phyloP scores from a whole-genome alignment of 2,113 vertebrate genomes.

The Macquaria australasica region DNA sequence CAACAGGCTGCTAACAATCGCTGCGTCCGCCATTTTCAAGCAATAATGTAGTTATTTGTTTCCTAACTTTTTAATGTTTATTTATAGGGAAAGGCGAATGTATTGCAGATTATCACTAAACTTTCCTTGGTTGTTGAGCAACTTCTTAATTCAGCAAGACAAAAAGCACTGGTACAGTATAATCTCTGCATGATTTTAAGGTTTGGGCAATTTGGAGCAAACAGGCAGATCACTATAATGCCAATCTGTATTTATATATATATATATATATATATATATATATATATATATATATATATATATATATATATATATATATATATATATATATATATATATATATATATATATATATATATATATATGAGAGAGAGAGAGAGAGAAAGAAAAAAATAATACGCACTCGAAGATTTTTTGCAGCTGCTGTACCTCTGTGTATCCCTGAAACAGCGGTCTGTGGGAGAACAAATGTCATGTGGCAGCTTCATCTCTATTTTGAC shows the following conservation, averaged over 20 bases:
- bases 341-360: neutral
- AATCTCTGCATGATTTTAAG: neutral
- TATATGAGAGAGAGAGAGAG: too few species aligned
- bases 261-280: neutral
- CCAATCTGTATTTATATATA: neutral
- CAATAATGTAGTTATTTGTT: too few species aligned
- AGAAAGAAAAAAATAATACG: slow-evolving; percentile 41
- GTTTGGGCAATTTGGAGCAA: neutral
- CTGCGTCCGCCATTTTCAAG: neutral
- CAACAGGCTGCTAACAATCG: neutral
- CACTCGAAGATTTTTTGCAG: slow-evolving; percentile 86
- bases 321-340: neutral
- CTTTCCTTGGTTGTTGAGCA: neutral
- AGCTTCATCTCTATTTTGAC: neutral
- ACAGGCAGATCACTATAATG: neutral
- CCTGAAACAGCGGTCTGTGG: slow-evolving; percentile 82
- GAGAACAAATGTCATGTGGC: neutral
- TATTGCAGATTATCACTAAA: too few species aligned
- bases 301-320: neutral
- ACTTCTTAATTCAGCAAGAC: neutral
- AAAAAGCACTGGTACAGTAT: neutral
- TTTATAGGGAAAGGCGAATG: too few species aligned
- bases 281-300: neutral
- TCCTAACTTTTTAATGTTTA: neutral
- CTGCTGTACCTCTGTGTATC: slow-evolving; percentile 81